phyloP scores from a whole-genome alignment of 2,113 vertebrate species.

The Pelecanoides urinatrix region DNA sequence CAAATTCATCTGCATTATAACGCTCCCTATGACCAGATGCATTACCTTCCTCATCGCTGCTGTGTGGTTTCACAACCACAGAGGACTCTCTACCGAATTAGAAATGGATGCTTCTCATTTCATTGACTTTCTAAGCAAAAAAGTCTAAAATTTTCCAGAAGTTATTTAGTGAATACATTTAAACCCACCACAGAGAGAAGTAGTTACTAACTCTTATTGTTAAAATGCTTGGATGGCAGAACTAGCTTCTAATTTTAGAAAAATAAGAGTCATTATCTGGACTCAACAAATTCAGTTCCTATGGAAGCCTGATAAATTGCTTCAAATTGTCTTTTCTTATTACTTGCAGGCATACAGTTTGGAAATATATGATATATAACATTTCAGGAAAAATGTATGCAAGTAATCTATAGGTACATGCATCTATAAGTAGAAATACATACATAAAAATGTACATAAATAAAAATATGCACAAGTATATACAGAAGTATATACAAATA shows the following conservation, averaged over 20 bases:
- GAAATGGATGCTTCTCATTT: background rate
- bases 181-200: background rate
- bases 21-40: background rate
- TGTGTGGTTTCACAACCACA: background rate
- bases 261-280: background rate
- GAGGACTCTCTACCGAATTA: background rate
- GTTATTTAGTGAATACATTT: background rate
- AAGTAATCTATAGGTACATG: background rate
- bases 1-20: background rate
- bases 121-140: background rate
- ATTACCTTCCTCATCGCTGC: background rate
- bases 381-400: background rate
- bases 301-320: background rate
- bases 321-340: background rate
- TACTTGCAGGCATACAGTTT: background rate
- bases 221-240: background rate
- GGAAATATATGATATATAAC: background rate
- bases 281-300: background rate
- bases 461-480: background rate
- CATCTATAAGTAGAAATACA: background rate
- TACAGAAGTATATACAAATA: background rate
- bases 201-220: background rate
- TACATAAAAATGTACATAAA: background rate
- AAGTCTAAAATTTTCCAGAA: background rate
- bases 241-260: slow-evolving; percentile 36